Base-by-base conservation (phyloP, 2,888 invertebrate genomes). In the Cryptocephalus primarius region DNA sequence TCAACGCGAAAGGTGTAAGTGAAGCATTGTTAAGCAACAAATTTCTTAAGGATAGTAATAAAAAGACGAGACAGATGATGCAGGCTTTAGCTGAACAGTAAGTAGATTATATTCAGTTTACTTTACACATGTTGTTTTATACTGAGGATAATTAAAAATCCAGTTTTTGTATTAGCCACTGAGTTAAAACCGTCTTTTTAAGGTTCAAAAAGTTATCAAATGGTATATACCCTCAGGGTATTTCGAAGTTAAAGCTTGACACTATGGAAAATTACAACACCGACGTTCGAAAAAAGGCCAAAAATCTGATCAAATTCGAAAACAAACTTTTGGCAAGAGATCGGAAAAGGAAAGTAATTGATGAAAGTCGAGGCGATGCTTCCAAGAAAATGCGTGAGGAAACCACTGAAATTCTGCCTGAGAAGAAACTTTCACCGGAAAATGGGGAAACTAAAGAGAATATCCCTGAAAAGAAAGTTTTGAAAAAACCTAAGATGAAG, bases 201-300 rank as follows among this genome's bases (percentile, higher is more conserved):
- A 84, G 83, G 40, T 83, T 82, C 62, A 73, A 73, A 51, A 70
- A 74, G 57, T 65, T 84, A 10, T 68, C 78, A 0, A 63, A 70
- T 8, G 82, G 83, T 8, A 68, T 73, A 46, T 88, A 85, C 67
- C 88, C 88, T 0, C 66, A 87, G 9, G 81, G 79, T 1, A 70
- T 82, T 1, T 76, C 77, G 44, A 52, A 71, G 48, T 65, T 81
- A 46, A 67, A 69, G 2, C 60, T 71, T 14, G 67, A 68, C 4
- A 49, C 59, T 41, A 49, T 57, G n/a, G 57, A 62, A 14, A 55
- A 58, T 12, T 50, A 58, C 32, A 60, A 63, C 33, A 62, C 57
- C 8, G 63, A 60, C 43, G 45, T 68, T 9, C 60, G 60, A 34
- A 61, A 61, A 51, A 64, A 68, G 1, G 62, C 65, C 0, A 67